Base-by-base conservation (phyloP, 2,888 invertebrate genomes). In the Kuschelorhynchus macadamiae region DNA sequence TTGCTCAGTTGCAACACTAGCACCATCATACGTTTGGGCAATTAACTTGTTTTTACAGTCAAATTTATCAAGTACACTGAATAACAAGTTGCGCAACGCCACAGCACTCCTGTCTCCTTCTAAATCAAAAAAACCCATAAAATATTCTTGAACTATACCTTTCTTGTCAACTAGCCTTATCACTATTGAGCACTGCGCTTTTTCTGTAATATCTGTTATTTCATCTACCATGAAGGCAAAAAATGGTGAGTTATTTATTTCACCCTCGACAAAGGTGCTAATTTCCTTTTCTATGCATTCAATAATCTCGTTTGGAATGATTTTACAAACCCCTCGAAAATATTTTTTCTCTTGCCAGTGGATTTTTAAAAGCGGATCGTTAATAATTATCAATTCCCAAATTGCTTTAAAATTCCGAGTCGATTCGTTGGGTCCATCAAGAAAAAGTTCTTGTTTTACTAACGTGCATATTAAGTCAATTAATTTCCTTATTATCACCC, bases 21-120 rank as follows among this genome's bases (percentile, higher is more conserved):
- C 74, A 0, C 75, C 75, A 57, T 76, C 75, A 52, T 67, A 76
- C 47, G 71, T 73, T 41, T 74, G 75, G 21, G 39, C 74, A 18
- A 75, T 42, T 25, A 76, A 44, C 57, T 73, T 74, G 16, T 61
- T 21, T 56, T 65, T 44, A 44, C 70, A 69, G 20, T 70, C 33
- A 66, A 67, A 70, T 56, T 62, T 16, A 11, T 69, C 47, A n/a
- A 75, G 64, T 52, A 56, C 20, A 30, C 11, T 11, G 36, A 59
- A 44, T 16, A 59, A 8, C 20, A 68, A 12, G n/a, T 18, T 46
- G 52, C 16, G 56, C 25, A 67, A 61, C 12, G 14, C 3, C 9
- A 62, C 67, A 9, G 57, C 55, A 25, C 52, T 65, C 17, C 59
- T 47, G 25, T 20, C 44, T 9, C 49, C 25, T 63, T 69, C 70